Evolutionary conservation across 2,113 vertebrate genomes (phyloP).

Genomic region (Nycticryphes semicollaris): DNA sequence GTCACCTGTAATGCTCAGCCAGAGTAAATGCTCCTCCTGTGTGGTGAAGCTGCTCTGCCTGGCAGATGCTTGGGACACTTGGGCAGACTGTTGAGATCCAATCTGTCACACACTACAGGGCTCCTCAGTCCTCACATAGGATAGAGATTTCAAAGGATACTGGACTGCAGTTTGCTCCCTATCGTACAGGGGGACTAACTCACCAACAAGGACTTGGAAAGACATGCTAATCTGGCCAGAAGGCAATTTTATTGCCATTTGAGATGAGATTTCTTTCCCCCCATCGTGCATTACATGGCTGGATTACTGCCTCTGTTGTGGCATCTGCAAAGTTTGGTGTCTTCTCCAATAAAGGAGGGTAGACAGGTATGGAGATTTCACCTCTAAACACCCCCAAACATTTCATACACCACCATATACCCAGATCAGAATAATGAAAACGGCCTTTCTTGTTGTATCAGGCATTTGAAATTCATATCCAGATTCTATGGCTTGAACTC

Average conservation of each 20-base stretch:
- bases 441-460: not conserved
- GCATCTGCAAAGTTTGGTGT: not conserved
- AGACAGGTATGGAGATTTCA: not conserved
- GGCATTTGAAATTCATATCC: slow-evolving; percentile 16
- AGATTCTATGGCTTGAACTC: not conserved
- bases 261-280: not conserved
- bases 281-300: not conserved
- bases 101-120: not conserved
- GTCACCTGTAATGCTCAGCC: not conserved
- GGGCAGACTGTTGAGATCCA: not conserved
- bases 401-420: not conserved
- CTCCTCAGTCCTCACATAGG: not conserved
- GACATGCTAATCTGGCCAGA: not conserved
- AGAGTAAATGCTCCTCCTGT: not conserved
- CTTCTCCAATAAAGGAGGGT: not conserved
- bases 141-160: not conserved
- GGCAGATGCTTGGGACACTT: not conserved
- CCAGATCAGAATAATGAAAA: not conserved
- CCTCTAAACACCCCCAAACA: not conserved
- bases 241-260: not conserved
- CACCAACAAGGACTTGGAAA: not conserved
- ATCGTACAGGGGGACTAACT: not conserved
- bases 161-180: not conserved
- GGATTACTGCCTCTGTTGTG: not conserved
- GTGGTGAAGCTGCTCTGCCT: rapidly evolving